Evolutionary conservation across 1,140 invertebrate genomes (phyloP).

Genomic region (Ceratina australensis): DNA sequence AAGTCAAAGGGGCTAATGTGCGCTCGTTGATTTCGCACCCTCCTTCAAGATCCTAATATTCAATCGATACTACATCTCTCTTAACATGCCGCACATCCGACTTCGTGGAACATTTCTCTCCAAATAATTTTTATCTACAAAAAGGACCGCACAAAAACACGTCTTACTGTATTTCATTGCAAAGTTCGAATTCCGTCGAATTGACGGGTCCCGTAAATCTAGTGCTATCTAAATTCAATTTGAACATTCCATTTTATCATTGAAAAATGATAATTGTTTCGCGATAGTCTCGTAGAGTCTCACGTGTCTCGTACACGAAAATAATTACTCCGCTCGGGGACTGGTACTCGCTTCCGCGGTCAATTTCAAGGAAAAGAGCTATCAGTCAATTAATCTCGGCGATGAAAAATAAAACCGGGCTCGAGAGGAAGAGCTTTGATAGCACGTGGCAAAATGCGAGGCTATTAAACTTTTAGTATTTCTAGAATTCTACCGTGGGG

Average conservation of each 20-base stretch:
- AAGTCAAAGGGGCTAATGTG: constrained; percentile 76
- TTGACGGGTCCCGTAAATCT: too few relatives aligned
- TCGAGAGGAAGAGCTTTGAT: not conserved
- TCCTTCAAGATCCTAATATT: constrained; percentile 69
- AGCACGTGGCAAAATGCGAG: constrained; percentile 1
- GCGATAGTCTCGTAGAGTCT: too few relatives aligned
- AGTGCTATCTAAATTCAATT: not conserved
- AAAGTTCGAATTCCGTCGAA: too few relatives aligned
- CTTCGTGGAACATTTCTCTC: not conserved
- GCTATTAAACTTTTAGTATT: constrained; percentile 19
- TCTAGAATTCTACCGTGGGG: not conserved
- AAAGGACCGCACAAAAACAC: too few relatives aligned
- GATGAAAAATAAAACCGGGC: constrained; percentile 1
- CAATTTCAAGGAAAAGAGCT: not conserved
- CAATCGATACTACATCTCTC: constrained; percentile 71
- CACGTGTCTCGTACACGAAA: not conserved
- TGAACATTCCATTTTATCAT: not conserved
- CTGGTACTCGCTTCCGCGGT: too few relatives aligned
- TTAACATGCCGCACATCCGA: not conserved
- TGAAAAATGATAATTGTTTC: too few relatives aligned
- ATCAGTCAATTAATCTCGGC: not conserved
- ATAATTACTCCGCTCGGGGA: not conserved
- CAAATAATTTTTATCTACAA: too few relatives aligned
- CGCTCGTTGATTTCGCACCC: constrained; percentile 53
- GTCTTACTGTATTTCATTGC: too few relatives aligned